A percentile compares a stretch with the other conserved stretches of the same genome.
phyloP scores from a whole-genome alignment of 2,888 invertebrate genomes.

The Drosophila colorata region DNA sequence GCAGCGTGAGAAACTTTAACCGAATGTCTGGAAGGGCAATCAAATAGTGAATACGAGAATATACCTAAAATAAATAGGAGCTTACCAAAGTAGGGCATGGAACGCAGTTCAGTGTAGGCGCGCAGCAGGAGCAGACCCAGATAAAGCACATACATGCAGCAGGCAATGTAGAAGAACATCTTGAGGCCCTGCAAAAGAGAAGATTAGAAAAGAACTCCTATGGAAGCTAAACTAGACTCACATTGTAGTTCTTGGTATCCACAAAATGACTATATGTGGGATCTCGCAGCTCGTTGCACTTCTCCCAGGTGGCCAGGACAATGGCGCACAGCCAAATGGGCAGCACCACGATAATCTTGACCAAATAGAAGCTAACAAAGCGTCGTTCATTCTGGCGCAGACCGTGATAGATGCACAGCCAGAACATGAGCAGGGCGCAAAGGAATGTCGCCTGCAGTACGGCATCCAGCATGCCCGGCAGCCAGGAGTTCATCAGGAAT shows the following conservation, averaged over 20 bases:
- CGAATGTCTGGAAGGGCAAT: constrained; percentile 90
- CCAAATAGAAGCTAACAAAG: constrained; percentile 94
- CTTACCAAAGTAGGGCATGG: constrained; percentile 99
- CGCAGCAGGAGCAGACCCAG: constrained; percentile 92
- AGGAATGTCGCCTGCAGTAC: constrained; percentile 96
- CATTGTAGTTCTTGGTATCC: constrained; percentile 93
- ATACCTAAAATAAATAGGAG: constrained; percentile 22
- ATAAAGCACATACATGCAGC: constrained; percentile 94
- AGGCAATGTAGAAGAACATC: constrained; percentile 94
- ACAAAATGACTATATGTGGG: constrained; percentile 96
- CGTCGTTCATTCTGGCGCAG: constrained; percentile 95
- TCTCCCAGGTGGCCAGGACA: constrained; percentile 95
- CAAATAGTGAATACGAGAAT: fast-evolving
- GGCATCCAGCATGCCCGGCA: constrained; percentile 96
- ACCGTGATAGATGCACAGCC: constrained; percentile 98
- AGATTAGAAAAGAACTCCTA: neutral
- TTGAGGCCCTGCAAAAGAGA: constrained; percentile 90
- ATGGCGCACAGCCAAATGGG: constrained; percentile 95
- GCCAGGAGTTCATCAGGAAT: constrained; percentile 94
- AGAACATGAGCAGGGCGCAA: constrained; percentile 94
- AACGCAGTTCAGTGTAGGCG: constrained; percentile 96
- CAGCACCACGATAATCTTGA: constrained; percentile 94
- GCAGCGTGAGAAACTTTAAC: constrained; percentile 94
- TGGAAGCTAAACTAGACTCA: constrained; percentile 84
- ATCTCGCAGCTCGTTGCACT: constrained; percentile 94